Evolutionary conservation across 2,888 invertebrate species (phyloP), one percentile per base, ranked within the genome.

Genomic region (Agapetus fuscipes): DNA sequence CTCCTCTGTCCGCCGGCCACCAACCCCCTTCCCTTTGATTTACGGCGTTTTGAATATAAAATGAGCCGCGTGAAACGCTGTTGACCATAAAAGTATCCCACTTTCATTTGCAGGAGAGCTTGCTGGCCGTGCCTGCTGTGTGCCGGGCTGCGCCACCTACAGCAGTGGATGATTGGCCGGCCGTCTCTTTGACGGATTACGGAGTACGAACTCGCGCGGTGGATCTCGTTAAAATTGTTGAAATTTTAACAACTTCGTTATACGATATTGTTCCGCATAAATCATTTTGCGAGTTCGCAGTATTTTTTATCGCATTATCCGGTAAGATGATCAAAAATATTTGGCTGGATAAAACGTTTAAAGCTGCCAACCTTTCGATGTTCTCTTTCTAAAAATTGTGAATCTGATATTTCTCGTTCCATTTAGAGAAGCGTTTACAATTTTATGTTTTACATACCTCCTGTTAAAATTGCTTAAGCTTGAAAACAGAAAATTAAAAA

Each of bases 201-300:
- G 37, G n/a, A n/a, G n/a, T n/a, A n/a, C n/a, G n/a, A n/a, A 24
- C 20, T 24, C 17, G 30, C 16, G 37, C 20, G 24, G n/a, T 29
- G 30, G 30, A 37, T 37, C 37, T 37, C 37, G 30, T 37, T 37
- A 37, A 37, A 37, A 37, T 37, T 37, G 30, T 30, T 37, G 10
- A 37, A 37, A 37, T 30, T 36, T 37, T 30, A 37, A 37, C 37
- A 30, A 30, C 30, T 37, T 37, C 37, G 31, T 30, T 37, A 30
- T 14, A 15, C 20, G 20, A 20, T 20, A 28, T 12, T 15, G 15
- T 13, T 30, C 4, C 31, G n/a, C 14, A 10, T 30, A 30, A 30
- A 30, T 30, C 31, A 30, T 28, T 13, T 12, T n/a, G 13, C 13
- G 6, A 4, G 28, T 7, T 25, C 10, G 25, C 10, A 9, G 25